A percentile compares a stretch with the other conserved stretches of the same genome.
These are phyloP conservation scores for Catharus bicknelli DNA, from an alignment of 2,113 vertebrate species.

Conservation along the genomic window DNA sequence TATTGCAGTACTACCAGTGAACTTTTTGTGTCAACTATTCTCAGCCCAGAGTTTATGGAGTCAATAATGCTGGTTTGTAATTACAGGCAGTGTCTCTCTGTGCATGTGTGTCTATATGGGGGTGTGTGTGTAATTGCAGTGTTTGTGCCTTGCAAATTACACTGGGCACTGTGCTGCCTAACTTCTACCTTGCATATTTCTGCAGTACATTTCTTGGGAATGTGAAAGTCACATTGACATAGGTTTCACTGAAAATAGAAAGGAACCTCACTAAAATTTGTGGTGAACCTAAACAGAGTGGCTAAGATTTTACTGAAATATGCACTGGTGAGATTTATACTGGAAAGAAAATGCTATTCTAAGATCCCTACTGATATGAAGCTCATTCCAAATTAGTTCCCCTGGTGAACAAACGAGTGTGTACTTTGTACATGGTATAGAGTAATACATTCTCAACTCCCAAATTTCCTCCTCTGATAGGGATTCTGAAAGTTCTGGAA, in stretches of 20 bases:
- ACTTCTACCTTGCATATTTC: background rate
- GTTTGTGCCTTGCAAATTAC: background rate
- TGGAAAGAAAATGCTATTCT: background rate
- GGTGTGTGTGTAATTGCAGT: background rate
- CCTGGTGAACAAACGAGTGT: background rate
- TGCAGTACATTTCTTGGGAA: background rate
- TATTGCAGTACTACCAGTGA: background rate
- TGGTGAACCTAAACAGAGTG: background rate
- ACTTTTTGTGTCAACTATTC: background rate
- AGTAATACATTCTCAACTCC: background rate
- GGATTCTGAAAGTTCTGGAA: background rate
- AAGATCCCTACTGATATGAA: background rate
- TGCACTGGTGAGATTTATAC: background rate
- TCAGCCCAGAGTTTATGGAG: background rate
- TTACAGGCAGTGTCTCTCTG: background rate
- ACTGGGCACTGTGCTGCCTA: background rate
- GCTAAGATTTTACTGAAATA: background rate
- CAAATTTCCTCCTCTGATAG: background rate
- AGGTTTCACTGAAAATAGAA: background rate
- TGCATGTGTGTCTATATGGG: fast-evolving
- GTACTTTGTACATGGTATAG: background rate
- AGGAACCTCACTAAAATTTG: background rate
- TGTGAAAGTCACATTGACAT: background rate
- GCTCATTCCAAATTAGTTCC: background rate
- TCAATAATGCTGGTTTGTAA: background rate